These are phyloP conservation scores for Parelbella ahira DNA, from an alignment of 2,888 invertebrate species.

Conservation along the genomic window DNA sequence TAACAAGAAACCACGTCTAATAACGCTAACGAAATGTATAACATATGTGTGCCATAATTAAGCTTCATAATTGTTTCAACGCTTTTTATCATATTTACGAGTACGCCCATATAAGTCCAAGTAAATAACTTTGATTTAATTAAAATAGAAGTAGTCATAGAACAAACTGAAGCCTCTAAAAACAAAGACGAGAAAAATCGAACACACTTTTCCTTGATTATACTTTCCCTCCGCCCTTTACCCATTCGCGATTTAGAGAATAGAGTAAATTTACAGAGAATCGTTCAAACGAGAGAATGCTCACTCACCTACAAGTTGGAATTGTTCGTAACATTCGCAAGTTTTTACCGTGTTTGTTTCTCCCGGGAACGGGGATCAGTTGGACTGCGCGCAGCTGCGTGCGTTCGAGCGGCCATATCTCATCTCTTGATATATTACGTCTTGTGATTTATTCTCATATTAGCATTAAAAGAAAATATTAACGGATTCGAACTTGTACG, in stretches of 20 bases:
- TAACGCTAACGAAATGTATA: no score
- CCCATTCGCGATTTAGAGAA: slow-evolving; percentile 31
- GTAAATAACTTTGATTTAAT: no score
- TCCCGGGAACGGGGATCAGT: slow-evolving; percentile 51
- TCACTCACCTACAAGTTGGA: slow-evolving; percentile 55
- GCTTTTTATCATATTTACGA: no score
- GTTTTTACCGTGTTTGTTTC: slow-evolving; percentile 65
- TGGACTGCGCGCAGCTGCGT: slow-evolving; percentile 61
- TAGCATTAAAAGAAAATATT: slow-evolving; percentile 24
- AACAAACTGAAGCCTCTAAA: not conserved
- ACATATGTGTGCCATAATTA: no score
- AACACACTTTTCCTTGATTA: slow-evolving; percentile 32
- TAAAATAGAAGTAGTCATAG: not conserved
- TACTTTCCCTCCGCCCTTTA: slow-evolving; percentile 32
- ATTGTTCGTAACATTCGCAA: slow-evolving; percentile 60
- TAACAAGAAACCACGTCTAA: no score
- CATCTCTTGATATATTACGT: slow-evolving; percentile 38
- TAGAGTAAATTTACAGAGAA: slow-evolving; percentile 38
- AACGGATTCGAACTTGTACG: slow-evolving; percentile 6
- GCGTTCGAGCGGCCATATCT: slow-evolving; percentile 53
- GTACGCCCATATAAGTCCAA: no score
- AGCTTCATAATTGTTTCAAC: no score
- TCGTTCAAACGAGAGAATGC: slow-evolving; percentile 49
- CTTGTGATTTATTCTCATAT: slow-evolving; percentile 17
- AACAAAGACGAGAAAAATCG: slow-evolving; percentile 10